Conservation (phyloP, 2,888 invertebrate species). For the Sicus ferrugineus region DNA sequence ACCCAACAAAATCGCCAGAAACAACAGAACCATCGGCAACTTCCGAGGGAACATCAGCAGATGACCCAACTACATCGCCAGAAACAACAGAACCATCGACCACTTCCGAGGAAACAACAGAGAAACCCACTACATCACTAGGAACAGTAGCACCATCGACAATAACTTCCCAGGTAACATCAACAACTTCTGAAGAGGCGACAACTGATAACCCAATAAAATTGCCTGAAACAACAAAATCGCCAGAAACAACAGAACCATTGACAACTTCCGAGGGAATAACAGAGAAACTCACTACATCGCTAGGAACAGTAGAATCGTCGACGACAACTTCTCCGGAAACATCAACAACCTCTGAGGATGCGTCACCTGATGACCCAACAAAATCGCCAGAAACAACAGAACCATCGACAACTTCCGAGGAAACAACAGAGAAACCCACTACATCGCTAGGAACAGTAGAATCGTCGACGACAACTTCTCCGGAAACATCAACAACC, state of each 20-base stretch:
- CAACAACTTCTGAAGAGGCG: background rate
- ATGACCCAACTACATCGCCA: too few species aligned
- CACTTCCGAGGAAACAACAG: background rate
- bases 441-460: background rate
- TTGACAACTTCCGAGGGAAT: background rate
- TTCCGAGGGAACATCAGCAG: background rate
- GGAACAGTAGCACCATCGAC: background rate
- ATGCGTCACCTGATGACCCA: background rate
- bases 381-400: background rate
- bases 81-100: too few species aligned
- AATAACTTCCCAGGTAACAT: background rate
- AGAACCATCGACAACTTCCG: background rate
- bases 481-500: background rate
- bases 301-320: too few species aligned
- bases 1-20: background rate
- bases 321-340: background rate
- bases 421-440: background rate
- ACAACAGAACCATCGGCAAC: background rate
- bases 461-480: too few species aligned
- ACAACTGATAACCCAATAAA: background rate
- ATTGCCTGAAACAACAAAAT: background rate
- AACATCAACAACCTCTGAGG: background rate
- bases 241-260: background rate
- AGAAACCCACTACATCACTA: background rate
- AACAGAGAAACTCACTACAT: background rate